These are phyloP conservation scores for Gavialis gangeticus DNA, from an alignment of 2,113 vertebrate genomes.

Conservation along the genomic window DNA sequence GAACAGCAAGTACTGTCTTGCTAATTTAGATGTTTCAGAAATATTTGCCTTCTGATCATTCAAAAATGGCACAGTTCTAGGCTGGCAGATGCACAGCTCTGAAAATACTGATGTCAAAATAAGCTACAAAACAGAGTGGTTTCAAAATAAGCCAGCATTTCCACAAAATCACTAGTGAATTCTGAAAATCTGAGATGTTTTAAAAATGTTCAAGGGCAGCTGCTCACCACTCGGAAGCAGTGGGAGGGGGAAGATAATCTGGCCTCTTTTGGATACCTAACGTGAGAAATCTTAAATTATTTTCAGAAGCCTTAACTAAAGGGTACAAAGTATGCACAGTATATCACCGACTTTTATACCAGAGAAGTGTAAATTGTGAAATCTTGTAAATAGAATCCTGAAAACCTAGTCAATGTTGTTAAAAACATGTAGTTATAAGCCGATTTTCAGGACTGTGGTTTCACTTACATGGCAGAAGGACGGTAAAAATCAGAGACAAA, in stretches of 20 bases:
- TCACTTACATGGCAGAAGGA: not conserved
- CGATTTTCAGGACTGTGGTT: not conserved
- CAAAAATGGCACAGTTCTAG: not conserved
- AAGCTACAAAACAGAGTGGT: not conserved
- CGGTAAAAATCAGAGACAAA: not conserved
- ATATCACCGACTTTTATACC: too few relatives aligned
- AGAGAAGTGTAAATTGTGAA: too few relatives aligned
- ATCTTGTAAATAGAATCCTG: not conserved
- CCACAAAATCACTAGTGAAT: not conserved
- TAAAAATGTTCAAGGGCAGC: not conserved
- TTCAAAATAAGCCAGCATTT: not conserved
- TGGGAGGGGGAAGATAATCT: not conserved
- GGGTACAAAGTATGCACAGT: too few relatives aligned
- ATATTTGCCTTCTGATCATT: not conserved
- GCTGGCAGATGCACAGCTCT: not conserved
- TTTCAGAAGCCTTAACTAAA: too few relatives aligned
- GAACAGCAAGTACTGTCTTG: accelerated
- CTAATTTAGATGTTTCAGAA: not conserved
- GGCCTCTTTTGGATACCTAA: not conserved
- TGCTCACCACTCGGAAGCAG: not conserved
- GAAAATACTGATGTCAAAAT: not conserved
- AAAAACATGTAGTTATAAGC: not conserved
- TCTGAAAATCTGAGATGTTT: not conserved
- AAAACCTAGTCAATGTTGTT: not conserved
- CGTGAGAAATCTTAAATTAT: too few relatives aligned